Evolutionary conservation across 1,140 invertebrate genomes (phyloP).

Genomic region (honey bee (Apis mellifera)): Amel_HAv3.1 CM009932.2:13049501-13050000

Average conservation of each 20-base stretch:
- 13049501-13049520: too few relatives aligned
- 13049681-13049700: background rate
- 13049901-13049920: background rate
- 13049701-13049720: constrained; percentile 15
- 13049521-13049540: background rate
- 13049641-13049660: background rate
- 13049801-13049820: constrained; percentile 19
- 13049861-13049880: too few relatives aligned
- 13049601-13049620: background rate
- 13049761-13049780: background rate
- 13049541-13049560: too few relatives aligned
- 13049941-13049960: constrained; percentile 15
- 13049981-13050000: constrained; percentile 2
- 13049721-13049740: constrained; percentile 3
- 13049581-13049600: too few relatives aligned
- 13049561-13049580: too few relatives aligned
- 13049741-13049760: background rate
- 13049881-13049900: background rate
- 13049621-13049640: background rate
- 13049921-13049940: constrained; percentile 8
- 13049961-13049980: background rate
- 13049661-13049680: too few relatives aligned
- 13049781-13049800: background rate
- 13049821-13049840: background rate
- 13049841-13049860: background rate